Evolutionary conservation across 2,888 invertebrate genomes (phyloP).

Genomic region (Anthrax anthrax): DNA sequence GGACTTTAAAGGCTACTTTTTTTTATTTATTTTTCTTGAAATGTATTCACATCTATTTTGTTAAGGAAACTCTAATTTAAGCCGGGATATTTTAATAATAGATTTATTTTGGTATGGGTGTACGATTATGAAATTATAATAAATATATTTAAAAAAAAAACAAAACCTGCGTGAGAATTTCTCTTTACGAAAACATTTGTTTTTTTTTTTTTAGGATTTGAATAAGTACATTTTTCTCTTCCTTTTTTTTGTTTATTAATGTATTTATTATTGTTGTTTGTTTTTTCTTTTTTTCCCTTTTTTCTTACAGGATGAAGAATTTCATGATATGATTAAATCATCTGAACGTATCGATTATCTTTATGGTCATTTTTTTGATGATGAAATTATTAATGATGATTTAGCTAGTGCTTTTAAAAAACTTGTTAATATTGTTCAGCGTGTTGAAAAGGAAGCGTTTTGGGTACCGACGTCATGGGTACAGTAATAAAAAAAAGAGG

Average conservation of each 20-base stretch:
- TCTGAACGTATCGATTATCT: slow-evolving; percentile 79
- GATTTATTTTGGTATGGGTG: too few relatives aligned
- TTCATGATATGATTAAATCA: slow-evolving; percentile 70
- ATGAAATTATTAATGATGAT: slow-evolving; percentile 83
- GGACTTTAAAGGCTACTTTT: too few relatives aligned
- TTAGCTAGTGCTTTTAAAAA: slow-evolving; percentile 73
- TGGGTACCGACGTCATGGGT: slow-evolving; percentile 97
- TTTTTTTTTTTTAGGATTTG: neutral
- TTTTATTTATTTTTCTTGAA: too few relatives aligned
- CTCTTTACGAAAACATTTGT: neutral
- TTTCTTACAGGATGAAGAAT: slow-evolving; percentile 71
- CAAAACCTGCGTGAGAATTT: too few relatives aligned
- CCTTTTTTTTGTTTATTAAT: too few relatives aligned
- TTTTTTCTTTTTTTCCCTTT: neutral
- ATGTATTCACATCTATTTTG: too few relatives aligned
- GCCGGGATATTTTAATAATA: too few relatives aligned
- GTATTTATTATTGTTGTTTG: too few relatives aligned
- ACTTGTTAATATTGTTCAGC: slow-evolving; percentile 63
- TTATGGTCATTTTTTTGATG: slow-evolving; percentile 90
- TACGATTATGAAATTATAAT: too few relatives aligned
- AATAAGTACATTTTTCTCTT: too few relatives aligned
- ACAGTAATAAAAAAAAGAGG: slow-evolving; percentile 56
- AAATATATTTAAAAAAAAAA: too few relatives aligned
- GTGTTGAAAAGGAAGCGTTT: slow-evolving; percentile 79
- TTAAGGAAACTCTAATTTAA: too few relatives aligned